phyloP scores from a whole-genome alignment of 1,140 invertebrate species.

The Microplitis mediator region DNA sequence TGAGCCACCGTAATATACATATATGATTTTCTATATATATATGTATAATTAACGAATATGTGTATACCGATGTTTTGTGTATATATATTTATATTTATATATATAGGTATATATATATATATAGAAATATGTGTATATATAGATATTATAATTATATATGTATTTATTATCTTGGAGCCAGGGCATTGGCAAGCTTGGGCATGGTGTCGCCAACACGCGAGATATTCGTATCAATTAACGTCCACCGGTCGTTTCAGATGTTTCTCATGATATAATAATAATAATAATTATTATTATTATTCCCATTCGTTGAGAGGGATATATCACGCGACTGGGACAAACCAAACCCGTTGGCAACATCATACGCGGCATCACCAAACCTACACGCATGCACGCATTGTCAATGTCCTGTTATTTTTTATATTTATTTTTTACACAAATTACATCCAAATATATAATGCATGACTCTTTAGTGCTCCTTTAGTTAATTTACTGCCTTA shows the following conservation, averaged over 20 bases:
- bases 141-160: constrained; percentile 14
- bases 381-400: constrained; percentile 62
- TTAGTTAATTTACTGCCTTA: constrained; percentile 31
- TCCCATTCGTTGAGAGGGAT: constrained; percentile 11
- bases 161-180: constrained; percentile 67
- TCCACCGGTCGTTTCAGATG: constrained; percentile 33
- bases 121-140: constrained; percentile 17
- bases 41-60: no score
- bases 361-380: constrained; percentile 61
- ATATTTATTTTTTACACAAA: no score
- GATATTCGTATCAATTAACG: constrained; percentile 43
- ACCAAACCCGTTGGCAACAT: constrained; percentile 58
- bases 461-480: constrained; percentile 60
- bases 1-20: background rate
- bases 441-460: constrained; percentile 45
- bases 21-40: no score
- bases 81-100: no score
- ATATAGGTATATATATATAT: background rate
- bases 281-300: constrained; percentile 2
- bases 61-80: no score
- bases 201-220: constrained; percentile 63
- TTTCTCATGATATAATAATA: constrained; percentile 28
- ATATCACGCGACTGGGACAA: constrained; percentile 26
- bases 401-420: constrained; percentile 59
- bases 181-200: constrained; percentile 79